phyloP scores from a whole-genome alignment of 1,140 invertebrate genomes.

The Drosophila pseudoobscura region DNA sequence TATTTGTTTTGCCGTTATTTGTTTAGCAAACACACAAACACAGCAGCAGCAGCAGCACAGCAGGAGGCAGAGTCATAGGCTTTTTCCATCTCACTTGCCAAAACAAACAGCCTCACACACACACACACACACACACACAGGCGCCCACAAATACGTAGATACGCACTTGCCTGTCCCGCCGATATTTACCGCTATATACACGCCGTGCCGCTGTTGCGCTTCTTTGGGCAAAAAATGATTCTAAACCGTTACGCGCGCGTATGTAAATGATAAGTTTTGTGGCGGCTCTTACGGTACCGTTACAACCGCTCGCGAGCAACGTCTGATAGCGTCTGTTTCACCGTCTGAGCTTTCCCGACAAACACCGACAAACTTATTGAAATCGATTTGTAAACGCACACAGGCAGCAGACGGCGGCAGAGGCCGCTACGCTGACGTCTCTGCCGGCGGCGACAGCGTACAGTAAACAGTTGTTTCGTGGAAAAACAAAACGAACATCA shows the following conservation, averaged over 20 bases:
- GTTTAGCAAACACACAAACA: conserved; percentile 53
- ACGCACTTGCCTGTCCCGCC: conserved; percentile 33
- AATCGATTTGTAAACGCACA: conserved; percentile 76
- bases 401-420: conserved; percentile 41
- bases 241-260: conserved; percentile 54
- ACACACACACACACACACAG: conserved; percentile 11
- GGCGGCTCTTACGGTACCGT: conserved; percentile 35
- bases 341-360: conserved; percentile 60
- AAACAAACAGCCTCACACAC: conserved; percentile 41
- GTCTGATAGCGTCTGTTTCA: conserved; percentile 67
- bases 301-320: conserved; percentile 63
- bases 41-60: not conserved
- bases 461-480: conserved; percentile 80
- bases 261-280: conserved; percentile 6
- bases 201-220: conserved; percentile 55
- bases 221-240: conserved; percentile 22
- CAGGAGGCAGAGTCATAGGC: conserved; percentile 15
- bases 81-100: conserved; percentile 38
- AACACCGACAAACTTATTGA: conserved; percentile 79
- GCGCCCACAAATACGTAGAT: conserved; percentile 3
- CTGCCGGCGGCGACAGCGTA: conserved; percentile 12
- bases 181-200: conserved; percentile 50
- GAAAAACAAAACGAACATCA: conserved; percentile 81
- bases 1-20: conserved; percentile 56
- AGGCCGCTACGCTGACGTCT: conserved; percentile 37